Evolutionary conservation across 2,797 vertebrate genomes (phyloP).

Genomic region (Scleropages formosus): DNA sequence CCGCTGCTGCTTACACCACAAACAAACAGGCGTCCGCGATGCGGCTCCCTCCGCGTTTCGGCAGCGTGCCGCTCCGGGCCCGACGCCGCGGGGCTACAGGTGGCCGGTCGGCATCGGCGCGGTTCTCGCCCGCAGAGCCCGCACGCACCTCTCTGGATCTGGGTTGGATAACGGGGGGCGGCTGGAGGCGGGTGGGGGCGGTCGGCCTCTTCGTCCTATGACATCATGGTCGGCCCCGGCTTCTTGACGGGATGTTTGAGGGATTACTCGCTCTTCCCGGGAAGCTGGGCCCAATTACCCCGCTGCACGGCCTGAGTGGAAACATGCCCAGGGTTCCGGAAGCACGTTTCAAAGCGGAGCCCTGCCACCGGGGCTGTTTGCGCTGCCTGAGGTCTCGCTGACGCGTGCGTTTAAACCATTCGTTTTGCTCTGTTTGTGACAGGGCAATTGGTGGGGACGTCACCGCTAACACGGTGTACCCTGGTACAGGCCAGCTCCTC

Average conservation of each 20-base stretch:
- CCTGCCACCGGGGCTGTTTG: conserved; percentile 4
- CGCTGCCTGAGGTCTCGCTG: not conserved
- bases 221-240: conserved; percentile 44
- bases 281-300: conserved; percentile 46
- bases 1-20: no score
- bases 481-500: no score
- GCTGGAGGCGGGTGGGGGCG: conserved; percentile 32
- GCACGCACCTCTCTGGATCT: conserved; percentile 18
- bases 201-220: conserved; percentile 33
- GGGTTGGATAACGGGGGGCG: conserved; percentile 45
- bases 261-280: conserved; percentile 43
- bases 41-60: not conserved
- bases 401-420: no score
- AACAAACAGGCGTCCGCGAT: not conserved
- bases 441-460: no score
- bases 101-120: not conserved
- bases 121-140: no score
- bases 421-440: no score
- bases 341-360: conserved; percentile 27
- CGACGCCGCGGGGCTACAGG: no score
- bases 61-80: not conserved
- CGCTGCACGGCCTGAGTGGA: conserved; percentile 18
- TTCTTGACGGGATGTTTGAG: conserved; percentile 41
- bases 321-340: conserved; percentile 19
- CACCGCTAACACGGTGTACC: no score